Conservation (phyloP, 37 sponge, comb jelly and placozoan genomes). For the Ianthella basta region DNA sequence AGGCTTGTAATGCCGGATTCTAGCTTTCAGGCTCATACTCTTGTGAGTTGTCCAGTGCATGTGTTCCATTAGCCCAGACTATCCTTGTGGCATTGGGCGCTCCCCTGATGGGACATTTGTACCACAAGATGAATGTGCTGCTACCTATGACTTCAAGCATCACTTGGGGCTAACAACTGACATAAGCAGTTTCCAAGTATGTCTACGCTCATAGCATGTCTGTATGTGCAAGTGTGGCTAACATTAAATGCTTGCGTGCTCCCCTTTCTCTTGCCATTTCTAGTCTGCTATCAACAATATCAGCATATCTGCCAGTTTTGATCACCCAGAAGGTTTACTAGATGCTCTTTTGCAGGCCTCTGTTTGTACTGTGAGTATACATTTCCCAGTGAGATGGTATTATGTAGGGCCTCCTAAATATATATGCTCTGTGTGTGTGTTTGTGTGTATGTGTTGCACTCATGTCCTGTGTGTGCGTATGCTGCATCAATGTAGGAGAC, state of each 20-base stretch:
- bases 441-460: not conserved
- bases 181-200: not conserved
- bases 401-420: no score
- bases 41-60: no score
- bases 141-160: constrained; percentile 67
- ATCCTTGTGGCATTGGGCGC: constrained; percentile 1
- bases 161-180: constrained; percentile 49
- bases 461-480: not conserved
- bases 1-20: no score
- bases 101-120: not conserved
- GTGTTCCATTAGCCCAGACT: not conserved
- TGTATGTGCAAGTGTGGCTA: no score
- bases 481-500: constrained; percentile 30
- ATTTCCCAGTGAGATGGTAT: not conserved
- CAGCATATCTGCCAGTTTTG: constrained; percentile 65
- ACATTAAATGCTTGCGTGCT: not conserved
- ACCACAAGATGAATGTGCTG: constrained; percentile 29
- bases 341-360: constrained; percentile 80
- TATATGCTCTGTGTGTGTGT: not conserved
- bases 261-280: not conserved
- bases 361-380: constrained; percentile 69
- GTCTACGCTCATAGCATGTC: no score
- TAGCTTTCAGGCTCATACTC: no score
- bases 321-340: constrained; percentile 72
- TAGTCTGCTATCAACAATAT: constrained; percentile 37